phyloP scores from a whole-genome alignment of 2,113 vertebrate genomes.

The Vimba vimba region DNA sequence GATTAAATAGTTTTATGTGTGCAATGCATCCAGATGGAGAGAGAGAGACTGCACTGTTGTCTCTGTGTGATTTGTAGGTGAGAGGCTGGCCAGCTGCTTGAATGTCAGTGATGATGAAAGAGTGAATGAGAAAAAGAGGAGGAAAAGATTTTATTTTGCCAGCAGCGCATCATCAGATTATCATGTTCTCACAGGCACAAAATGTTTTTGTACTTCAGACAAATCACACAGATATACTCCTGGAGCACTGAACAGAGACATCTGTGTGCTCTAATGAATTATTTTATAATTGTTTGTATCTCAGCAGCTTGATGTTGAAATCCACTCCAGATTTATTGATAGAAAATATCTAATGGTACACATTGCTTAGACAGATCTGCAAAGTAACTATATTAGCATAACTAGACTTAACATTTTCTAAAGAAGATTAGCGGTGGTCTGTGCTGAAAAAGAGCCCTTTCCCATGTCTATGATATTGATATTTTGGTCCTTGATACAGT shows the following conservation, averaged over 20 bases:
- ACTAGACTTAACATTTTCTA: neutral
- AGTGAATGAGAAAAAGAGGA: constrained; percentile 10
- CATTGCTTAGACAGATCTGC: neutral
- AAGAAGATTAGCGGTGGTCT: neutral
- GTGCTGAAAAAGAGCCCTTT: neutral
- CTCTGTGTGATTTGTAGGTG: constrained; percentile 14
- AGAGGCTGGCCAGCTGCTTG: constrained; percentile 23
- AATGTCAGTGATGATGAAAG: constrained; percentile 11
- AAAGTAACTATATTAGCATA: neutral
- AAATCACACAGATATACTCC: neutral
- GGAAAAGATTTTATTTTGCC: constrained; percentile 21
- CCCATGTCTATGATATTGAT: neutral
- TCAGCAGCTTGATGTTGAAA: neutral
- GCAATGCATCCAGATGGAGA: neutral
- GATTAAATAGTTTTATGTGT: neutral
- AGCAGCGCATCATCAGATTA: constrained; percentile 7
- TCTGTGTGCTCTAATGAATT: neutral
- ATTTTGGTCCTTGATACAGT: neutral
- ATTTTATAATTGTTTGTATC: neutral
- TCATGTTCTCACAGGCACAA: constrained; percentile 10
- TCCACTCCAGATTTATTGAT: neutral
- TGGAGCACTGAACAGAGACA: neutral
- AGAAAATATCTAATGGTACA: neutral
- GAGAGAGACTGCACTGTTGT: constrained; percentile 11
- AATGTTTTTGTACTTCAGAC: constrained; percentile 9